Conservation (phyloP, 2,888 invertebrate species). For the Xanthorhoe designata region DNA sequence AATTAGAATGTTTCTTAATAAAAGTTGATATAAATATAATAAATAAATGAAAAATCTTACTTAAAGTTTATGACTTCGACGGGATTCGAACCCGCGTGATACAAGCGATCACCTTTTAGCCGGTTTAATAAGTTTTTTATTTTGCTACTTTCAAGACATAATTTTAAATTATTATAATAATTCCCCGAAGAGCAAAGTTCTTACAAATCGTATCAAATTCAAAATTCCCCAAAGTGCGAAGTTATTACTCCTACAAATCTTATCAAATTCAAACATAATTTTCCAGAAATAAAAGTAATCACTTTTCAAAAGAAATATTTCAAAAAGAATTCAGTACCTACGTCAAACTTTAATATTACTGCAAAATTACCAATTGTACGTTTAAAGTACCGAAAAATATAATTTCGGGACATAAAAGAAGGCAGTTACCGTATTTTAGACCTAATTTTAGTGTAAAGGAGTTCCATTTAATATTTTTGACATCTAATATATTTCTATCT, state of each 20-base stretch:
- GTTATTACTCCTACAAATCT: background rate
- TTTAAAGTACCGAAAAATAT: constrained; percentile 12
- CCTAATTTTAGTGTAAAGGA: constrained; percentile 18
- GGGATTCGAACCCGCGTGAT: no score
- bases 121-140: no score
- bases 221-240: no score
- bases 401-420: constrained; percentile 22
- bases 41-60: no score
- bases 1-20: no score
- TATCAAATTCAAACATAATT: background rate
- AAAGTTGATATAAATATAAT: no score
- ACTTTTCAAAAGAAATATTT: background rate
- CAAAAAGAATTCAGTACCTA: constrained; percentile 1
- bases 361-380: constrained; percentile 10
- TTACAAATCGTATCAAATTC: no score
- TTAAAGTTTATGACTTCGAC: no score
- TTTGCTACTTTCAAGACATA: no score
- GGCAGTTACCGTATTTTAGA: constrained; percentile 15
- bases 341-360: background rate
- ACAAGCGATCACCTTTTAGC: no score
- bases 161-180: no score
- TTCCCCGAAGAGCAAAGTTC: no score
- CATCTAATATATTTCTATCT: constrained; percentile 14
- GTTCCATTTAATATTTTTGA: constrained; percentile 9
- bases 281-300: background rate